Evolutionary conservation across 2,797 vertebrate genomes (phyloP).

Genomic region (Acipenser oxyrinchus): DNA sequence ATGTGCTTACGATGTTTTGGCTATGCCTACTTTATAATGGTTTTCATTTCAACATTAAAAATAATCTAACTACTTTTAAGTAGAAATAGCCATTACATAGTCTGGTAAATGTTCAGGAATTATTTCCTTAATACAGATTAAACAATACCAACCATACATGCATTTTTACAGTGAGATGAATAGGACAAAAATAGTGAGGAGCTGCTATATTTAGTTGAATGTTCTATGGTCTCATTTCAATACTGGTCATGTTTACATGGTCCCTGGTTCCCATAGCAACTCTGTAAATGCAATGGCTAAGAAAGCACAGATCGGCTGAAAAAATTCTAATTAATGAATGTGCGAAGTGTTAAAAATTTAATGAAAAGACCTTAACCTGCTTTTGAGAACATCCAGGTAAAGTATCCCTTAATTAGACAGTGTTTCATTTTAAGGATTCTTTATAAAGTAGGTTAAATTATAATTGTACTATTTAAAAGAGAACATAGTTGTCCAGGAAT

Average conservation of each 20-base stretch:
- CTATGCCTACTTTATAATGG: too few species aligned
- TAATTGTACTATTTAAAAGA: constrained; percentile 58
- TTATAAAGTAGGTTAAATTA: constrained; percentile 52
- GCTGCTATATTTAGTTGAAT: constrained; percentile 52
- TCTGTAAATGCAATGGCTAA: constrained; percentile 61
- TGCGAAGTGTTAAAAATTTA: constrained; percentile 59
- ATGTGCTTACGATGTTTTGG: too few species aligned
- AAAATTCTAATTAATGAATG: constrained; percentile 79
- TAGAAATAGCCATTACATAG: too few species aligned
- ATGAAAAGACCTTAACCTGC: constrained; percentile 44
- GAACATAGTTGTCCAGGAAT: constrained; percentile 43
- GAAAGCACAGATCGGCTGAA: constrained; percentile 46
- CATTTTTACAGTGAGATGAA: too few species aligned
- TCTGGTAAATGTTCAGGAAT: too few species aligned
- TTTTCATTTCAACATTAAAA: too few species aligned
- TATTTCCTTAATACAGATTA: too few species aligned
- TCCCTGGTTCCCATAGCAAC: constrained; percentile 86
- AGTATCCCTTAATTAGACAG: constrained; percentile 57
- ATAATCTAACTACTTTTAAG: too few species aligned
- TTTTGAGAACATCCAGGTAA: constrained; percentile 47
- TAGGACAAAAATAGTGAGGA: constrained; percentile 34
- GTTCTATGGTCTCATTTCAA: constrained; percentile 64
- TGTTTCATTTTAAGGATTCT: constrained; percentile 60
- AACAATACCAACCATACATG: too few species aligned
- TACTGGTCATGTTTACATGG: constrained; percentile 82